Evolutionary conservation across 2,888 invertebrate genomes (phyloP).

Genomic region (Chorisops tibialis): DNA sequence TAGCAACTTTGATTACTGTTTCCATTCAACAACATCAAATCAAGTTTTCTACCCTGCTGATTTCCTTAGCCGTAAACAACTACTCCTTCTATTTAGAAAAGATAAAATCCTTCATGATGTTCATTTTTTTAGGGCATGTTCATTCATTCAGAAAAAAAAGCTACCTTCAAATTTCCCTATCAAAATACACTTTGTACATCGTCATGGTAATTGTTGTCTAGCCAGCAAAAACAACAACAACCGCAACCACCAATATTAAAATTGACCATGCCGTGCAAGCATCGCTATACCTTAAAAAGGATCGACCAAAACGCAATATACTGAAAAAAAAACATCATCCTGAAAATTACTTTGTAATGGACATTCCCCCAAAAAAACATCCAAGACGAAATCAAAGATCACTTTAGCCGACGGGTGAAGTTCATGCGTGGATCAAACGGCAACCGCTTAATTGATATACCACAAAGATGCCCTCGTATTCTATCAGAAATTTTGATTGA

Average conservation of each 20-base stretch:
- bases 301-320: too few relatives aligned
- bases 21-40: not conserved
- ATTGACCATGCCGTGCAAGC: not conserved
- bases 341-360: not conserved
- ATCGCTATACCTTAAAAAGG: too few relatives aligned
- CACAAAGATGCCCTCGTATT: not conserved
- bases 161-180: conserved; percentile 7
- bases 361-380: not conserved
- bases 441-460: not conserved
- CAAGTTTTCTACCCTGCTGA: conserved; percentile 8
- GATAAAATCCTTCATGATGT: not conserved
- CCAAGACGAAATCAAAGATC: not conserved
- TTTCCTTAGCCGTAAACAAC: not conserved
- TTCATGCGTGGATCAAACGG: not conserved
- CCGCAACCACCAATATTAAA: conserved; percentile 1
- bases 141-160: too few relatives aligned
- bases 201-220: conserved; percentile 25
- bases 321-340: too few relatives aligned
- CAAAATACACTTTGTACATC: conserved; percentile 12
- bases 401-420: not conserved
- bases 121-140: not conserved
- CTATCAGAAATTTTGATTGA: not conserved
- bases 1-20: conserved; percentile 4
- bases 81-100: not conserved
- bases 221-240: conserved; percentile 14